Evolutionary conservation across 1,140 invertebrate genomes (phyloP).

Genomic region (Pseudobourletiella spinata): DNA sequence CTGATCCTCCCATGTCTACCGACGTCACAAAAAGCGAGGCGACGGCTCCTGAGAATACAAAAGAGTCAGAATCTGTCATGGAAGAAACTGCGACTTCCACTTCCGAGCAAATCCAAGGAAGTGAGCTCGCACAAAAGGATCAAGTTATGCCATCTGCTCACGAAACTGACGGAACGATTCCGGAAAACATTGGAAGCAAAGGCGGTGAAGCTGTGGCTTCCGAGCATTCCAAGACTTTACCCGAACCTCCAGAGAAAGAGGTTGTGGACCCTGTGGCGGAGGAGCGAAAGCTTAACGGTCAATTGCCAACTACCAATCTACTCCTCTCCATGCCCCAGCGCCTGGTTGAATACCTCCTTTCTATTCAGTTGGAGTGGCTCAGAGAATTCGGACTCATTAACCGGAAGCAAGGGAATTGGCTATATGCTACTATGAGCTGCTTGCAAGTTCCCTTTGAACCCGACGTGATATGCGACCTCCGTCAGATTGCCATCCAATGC

Average conservation of each 20-base stretch:
- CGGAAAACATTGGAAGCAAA: too few species aligned
- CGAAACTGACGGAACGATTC: neutral
- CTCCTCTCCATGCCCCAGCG: conserved; percentile 15
- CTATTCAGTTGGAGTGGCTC: conserved; percentile 17
- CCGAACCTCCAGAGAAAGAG: neutral
- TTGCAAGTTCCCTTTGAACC: conserved; percentile 21
- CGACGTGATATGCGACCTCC: conserved; percentile 16
- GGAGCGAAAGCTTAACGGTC: neutral
- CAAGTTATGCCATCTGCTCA: neutral
- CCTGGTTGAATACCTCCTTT: conserved; percentile 18
- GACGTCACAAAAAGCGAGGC: neutral
- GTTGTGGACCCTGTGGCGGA: neutral
- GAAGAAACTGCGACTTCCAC: neutral
- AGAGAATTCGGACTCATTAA: conserved; percentile 22
- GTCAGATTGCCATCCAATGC: conserved; percentile 5
- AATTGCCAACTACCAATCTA: conserved; percentile 7
- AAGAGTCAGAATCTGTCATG: too few species aligned
- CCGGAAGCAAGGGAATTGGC: conserved; percentile 20
- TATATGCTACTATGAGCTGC: conserved; percentile 22
- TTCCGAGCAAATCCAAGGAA: neutral
- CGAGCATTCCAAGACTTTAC: neutral
- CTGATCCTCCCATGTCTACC: neutral
- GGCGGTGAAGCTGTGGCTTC: neutral
- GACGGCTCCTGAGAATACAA: too few species aligned
- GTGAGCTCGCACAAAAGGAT: too few species aligned